These are phyloP conservation scores for Schlechtendalia chinensis DNA, from an alignment of 1,140 invertebrate genomes.

Conservation along the genomic window DNA sequence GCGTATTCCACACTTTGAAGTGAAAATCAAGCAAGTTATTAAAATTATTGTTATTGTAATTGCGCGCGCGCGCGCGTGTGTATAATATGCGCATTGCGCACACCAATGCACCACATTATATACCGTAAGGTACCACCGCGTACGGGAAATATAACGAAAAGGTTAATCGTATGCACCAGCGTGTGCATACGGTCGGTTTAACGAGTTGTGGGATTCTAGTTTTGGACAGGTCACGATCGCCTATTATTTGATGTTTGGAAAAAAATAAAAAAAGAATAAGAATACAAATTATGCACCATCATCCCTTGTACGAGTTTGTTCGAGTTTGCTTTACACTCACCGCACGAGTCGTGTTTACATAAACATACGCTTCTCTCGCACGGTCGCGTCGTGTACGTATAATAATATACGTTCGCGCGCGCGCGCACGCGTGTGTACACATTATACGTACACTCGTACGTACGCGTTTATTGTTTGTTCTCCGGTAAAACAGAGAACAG, in stretches of 20 bases:
- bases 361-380: slow-evolving; percentile 22
- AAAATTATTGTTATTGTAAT: too few relatives aligned
- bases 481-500: slow-evolving; percentile 1
- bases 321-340: slow-evolving; percentile 48
- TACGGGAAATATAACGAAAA: slow-evolving; percentile 11
- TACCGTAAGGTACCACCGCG: too few relatives aligned
- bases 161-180: slow-evolving; percentile 33
- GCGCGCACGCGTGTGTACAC: neutral
- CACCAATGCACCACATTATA: too few relatives aligned
- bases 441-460: neutral
- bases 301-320: slow-evolving; percentile 47
- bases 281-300: slow-evolving; percentile 44
- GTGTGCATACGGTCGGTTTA: slow-evolving; percentile 10
- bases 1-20: too few relatives aligned
- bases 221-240: slow-evolving; percentile 48
- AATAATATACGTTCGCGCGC: neutral
- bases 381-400: too few relatives aligned
- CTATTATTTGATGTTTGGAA: slow-evolving; percentile 49
- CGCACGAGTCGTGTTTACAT: slow-evolving; percentile 49
- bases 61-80: neutral
- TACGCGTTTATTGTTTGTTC: slow-evolving; percentile 15
- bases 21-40: too few relatives aligned
- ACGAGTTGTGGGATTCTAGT: slow-evolving; percentile 45
- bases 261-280: slow-evolving; percentile 25
- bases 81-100: neutral